phyloP scores from a whole-genome alignment of 2,888 invertebrate genomes.

The Drosophila percnosoma region DNA sequence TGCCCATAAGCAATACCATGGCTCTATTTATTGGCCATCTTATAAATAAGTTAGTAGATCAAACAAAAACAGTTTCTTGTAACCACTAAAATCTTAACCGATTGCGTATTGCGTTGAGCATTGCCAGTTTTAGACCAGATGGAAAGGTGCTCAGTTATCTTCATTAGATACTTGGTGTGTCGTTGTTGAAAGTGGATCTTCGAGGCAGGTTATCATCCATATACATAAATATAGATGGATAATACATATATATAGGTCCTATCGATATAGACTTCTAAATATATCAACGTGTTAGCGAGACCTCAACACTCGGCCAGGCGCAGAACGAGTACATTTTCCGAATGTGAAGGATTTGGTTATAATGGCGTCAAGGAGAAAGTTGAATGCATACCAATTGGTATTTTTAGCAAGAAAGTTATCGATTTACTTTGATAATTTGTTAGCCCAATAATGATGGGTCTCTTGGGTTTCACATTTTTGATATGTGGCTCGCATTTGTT shows the following conservation, averaged over 20 bases:
- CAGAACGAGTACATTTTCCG: background rate
- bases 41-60: background rate
- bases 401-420: background rate
- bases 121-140: background rate
- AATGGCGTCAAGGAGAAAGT: background rate
- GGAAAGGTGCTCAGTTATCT: background rate
- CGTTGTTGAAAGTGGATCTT: background rate
- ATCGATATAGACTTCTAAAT: background rate
- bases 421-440: constrained; percentile 17
- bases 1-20: constrained; percentile 2
- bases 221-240: background rate
- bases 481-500: constrained; percentile 35
- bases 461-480: constrained; percentile 46
- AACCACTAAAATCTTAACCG: background rate
- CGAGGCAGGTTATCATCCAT: background rate
- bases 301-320: background rate
- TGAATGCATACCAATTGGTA: background rate
- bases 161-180: too few species aligned
- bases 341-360: background rate
- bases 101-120: background rate
- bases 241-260: background rate
- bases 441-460: constrained; percentile 22
- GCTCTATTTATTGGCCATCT: background rate
- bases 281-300: background rate
- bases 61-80: background rate